Conservation (phyloP, 2,888 invertebrate species). For the Lepidocyrtoides sp. region DNA sequence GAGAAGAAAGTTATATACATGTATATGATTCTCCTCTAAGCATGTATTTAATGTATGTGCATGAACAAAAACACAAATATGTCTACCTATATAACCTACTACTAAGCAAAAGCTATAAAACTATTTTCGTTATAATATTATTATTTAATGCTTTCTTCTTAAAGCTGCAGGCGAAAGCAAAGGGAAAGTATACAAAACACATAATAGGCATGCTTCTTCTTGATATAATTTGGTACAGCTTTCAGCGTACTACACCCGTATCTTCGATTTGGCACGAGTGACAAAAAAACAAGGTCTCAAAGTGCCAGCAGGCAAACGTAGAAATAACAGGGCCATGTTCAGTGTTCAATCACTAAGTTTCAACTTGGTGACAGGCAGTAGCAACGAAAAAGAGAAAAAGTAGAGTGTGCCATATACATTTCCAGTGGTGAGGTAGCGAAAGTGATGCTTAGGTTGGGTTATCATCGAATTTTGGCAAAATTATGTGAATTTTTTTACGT, state of each 20-base stretch:
- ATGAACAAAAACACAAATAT: background rate
- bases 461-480: background rate
- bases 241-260: conserved; percentile 48
- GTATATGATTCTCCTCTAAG: too few species aligned
- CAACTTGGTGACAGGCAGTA: conserved; percentile 62
- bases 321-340: conserved; percentile 11
- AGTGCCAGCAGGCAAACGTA: conserved; percentile 51
- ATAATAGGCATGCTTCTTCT: too few species aligned
- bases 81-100: background rate
- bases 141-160: background rate
- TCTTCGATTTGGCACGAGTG: conserved; percentile 76
- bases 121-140: conserved; percentile 4
- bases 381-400: background rate
- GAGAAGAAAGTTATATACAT: background rate
- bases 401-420: conserved; percentile 28
- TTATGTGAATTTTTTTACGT: conserved; percentile 32
- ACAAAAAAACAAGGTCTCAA: conserved; percentile 64
- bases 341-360: conserved; percentile 50
- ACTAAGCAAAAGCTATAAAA: background rate
- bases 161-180: conserved; percentile 30
- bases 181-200: background rate
- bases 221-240: background rate
- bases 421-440: background rate
- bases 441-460: conserved; percentile 32
- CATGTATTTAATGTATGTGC: too few species aligned